Base-by-base conservation (phyloP, 2,113 vertebrate species). In the Onychostoma macrolepis region DNA sequence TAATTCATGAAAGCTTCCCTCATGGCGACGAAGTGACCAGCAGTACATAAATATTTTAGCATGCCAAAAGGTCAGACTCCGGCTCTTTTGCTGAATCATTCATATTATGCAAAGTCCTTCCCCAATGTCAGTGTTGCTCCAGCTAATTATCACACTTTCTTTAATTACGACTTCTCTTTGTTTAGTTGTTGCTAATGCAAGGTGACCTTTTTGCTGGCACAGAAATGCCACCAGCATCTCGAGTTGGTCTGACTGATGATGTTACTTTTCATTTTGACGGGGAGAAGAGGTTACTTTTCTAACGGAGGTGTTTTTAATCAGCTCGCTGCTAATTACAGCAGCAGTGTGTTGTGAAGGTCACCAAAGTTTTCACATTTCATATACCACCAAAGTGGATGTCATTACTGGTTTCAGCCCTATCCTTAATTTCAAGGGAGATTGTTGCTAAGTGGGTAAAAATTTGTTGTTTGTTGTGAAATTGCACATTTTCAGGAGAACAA, bases 291-390 rank as follows among this genome's bases (percentile, higher is more conserved):
- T 85, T 88, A 76, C 33, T 75, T 63, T 81, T 87, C 26, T 69
- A 28, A 74, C 58, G 6, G 24, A 63, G 24, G 19, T 21, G 79
- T 63, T 80, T 65, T 81, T 63, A 76, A 48, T 81, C 76, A 48
- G 10, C 24, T 90, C 89, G 84, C 82, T 41, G 76, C 91, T 94
- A 95, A 95, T 96, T 95, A 92, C 92, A 85, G 89, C 90, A 45
- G 75, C 48, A 41, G 90, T 91, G 89, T 90, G 79, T 89, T 89
- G 91, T 93, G 93, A 95, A 95, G 94, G 94, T 95, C 92, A 93
- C 78, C 11, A 36, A 67, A 85, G 85, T 43, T 83, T 72, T 75
- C 63, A 26, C 12, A 72, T 81, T 80, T 63, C 6, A 63, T 28
- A 36, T 77, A 26, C 75, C 56, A 67, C 71, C 81, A 74, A 75